Evolutionary conservation across 2,113 vertebrate species (phyloP).

Genomic region (Artemisiospiza belli): DNA sequence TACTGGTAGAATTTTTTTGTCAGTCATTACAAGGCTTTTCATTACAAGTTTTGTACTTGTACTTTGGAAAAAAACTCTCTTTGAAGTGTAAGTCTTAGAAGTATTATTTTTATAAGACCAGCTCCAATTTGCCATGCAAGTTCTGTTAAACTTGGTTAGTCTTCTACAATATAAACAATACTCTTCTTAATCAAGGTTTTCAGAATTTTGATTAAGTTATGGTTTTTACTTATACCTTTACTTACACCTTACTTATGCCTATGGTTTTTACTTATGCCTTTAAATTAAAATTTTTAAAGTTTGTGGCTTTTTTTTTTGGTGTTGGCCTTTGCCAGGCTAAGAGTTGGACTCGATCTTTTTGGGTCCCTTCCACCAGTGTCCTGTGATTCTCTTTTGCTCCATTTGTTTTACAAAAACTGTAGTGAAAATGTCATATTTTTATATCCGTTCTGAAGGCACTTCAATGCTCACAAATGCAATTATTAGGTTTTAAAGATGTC

Average conservation of each 20-base stretch:
- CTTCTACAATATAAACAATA: not conserved
- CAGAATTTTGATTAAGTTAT: not conserved
- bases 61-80: not conserved
- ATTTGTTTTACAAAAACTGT: not conserved
- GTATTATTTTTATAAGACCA: not conserved
- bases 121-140: not conserved
- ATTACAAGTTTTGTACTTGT: not conserved
- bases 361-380: not conserved
- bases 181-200: not conserved
- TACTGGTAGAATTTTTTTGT: not conserved
- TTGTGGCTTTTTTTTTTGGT: fast-evolving
- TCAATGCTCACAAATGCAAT: not conserved
- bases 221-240: not conserved
- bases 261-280: not conserved
- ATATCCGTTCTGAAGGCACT: not conserved
- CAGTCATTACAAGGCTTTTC: not conserved
- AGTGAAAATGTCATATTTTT: not conserved
- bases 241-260: not conserved
- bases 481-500: not conserved
- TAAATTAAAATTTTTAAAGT: not conserved
- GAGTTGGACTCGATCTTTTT: not conserved
- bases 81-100: not conserved
- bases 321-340: not conserved
- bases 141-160: not conserved
- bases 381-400: not conserved